Evolutionary conservation across 2,113 vertebrate genomes (phyloP).

Genomic region (Clarias macrocephalus): DNA sequence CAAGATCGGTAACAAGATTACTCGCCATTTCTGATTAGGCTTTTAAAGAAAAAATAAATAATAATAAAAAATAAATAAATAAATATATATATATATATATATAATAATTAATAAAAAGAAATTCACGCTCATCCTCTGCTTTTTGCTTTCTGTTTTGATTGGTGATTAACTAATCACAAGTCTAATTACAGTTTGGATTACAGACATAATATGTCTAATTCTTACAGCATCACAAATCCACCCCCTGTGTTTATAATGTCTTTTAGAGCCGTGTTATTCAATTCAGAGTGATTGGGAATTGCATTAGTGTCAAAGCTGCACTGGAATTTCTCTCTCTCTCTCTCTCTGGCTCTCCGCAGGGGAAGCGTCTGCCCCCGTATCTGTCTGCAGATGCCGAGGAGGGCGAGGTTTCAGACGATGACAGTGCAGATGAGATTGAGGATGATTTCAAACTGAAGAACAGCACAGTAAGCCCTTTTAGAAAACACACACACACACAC

Average conservation of each 20-base stretch:
- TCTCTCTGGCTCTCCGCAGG: conserved; percentile 70
- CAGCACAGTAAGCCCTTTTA: conserved; percentile 77
- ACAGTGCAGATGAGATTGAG: conserved; percentile 97
- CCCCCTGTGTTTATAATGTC: neutral
- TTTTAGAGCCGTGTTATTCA: neutral
- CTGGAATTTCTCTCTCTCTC: conserved; percentile 16
- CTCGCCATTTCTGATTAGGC: neutral
- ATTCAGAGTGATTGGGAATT: neutral
- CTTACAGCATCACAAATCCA: neutral
- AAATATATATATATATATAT: neutral
- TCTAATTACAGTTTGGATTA: neutral
- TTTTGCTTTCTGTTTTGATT: neutral
- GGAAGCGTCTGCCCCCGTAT: conserved; percentile 88
- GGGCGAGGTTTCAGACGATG: conserved; percentile 96
- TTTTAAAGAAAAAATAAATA: too few species aligned
- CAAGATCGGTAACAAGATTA: neutral
- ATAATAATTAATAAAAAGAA: neutral
- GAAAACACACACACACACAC: neutral
- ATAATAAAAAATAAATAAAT: too few species aligned
- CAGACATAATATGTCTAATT: neutral
- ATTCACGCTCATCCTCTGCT: neutral
- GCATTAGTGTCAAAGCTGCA: neutral
- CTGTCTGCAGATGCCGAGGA: conserved; percentile 91
- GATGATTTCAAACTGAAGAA: conserved; percentile 93
- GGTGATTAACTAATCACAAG: neutral